Base-by-base conservation (phyloP, 2,113 vertebrate species). In the Pluvialis apricaria region DNA sequence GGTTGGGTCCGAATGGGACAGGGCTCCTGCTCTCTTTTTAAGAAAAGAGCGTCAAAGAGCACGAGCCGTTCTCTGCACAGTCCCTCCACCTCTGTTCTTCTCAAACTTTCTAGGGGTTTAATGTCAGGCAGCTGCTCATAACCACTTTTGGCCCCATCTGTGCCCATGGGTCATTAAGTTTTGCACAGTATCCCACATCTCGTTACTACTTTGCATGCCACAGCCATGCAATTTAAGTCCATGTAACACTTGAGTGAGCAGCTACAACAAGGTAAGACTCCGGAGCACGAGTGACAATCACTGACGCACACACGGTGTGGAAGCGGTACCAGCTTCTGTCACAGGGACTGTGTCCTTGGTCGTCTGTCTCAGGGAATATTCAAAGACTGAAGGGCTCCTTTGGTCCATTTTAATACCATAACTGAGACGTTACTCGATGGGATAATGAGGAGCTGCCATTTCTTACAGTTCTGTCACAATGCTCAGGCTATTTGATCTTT, bases 401-500 rank as follows among this genome's bases (percentile, higher is more conserved):
- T 45, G 55, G 42, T 58, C 49, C 24, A 19, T 69, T 93, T 93
- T 65, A 84, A 80, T 40, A 13, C 45, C 49, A 9, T 70, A 93
- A 45, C 71, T 64, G 73, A 89, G 81, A 92, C 13, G 16, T 65
- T 91, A 34, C 52, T 55, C 21, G 36, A 12, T 40, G 58, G 58
- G 68, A 90, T 95, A 96, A 97, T 64, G 76, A 95, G 75, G 54
- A 66, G 0, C 7, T 93, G 68, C 60, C n/a, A 12, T 90, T 94
- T 88, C 88, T 94, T 86, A 82, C 76, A 81, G 76, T 90, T 88
- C 88, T 88, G 42, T 83, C 85, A 70, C 42, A 73, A 86, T 58
- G 68, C 76, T 55, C 24, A 73, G 54, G 60, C 85, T 94, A 94
- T 96, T 96, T 96, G 88, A 96, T 95, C 90, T 92, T 86, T 88